These are phyloP conservation scores for Coregonus sp. DNA, from an alignment of 2,797 vertebrate species.

Conservation along the genomic window DNA sequence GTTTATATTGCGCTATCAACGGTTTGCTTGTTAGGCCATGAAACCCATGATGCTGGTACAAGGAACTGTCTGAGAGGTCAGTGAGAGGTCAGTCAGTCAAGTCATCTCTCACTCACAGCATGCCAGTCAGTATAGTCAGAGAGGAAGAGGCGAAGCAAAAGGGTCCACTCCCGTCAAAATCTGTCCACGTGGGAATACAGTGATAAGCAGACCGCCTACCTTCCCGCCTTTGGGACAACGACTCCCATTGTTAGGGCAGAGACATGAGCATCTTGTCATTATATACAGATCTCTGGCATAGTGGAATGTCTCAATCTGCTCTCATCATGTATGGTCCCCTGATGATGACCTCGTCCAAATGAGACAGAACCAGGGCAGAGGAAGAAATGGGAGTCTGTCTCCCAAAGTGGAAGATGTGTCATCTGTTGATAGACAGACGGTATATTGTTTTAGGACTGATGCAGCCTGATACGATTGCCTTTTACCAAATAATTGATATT, in stretches of 20 bases:
- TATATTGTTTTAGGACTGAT: slow-evolving; percentile 75
- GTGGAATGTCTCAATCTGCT: neutral
- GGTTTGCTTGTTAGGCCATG: slow-evolving; percentile 34
- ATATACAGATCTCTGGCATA: too few species aligned
- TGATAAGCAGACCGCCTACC: too few species aligned
- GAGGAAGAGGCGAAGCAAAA: too few species aligned
- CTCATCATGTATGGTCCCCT: slow-evolving; percentile 21
- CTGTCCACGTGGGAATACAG: too few species aligned
- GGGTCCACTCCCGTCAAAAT: too few species aligned
- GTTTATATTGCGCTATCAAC: slow-evolving; percentile 35
- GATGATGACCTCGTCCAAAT: slow-evolving; percentile 28
- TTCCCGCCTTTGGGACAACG: too few species aligned
- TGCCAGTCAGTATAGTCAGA: neutral
- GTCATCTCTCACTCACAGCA: neutral
- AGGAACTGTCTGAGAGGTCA: neutral
- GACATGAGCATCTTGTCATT: too few species aligned
- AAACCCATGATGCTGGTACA: too few species aligned
- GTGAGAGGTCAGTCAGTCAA: neutral
- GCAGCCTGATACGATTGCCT: slow-evolving; percentile 64
- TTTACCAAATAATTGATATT: slow-evolving; percentile 71
- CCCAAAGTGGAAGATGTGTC: slow-evolving; percentile 9
- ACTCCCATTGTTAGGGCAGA: too few species aligned
- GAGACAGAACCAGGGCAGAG: slow-evolving; percentile 17
- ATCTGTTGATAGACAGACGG: slow-evolving; percentile 40
- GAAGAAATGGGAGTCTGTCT: slow-evolving; percentile 12